These are phyloP conservation scores for Drosophila subpulchrella DNA, from an alignment of 1,140 invertebrate species.

Conservation along the genomic window DNA sequence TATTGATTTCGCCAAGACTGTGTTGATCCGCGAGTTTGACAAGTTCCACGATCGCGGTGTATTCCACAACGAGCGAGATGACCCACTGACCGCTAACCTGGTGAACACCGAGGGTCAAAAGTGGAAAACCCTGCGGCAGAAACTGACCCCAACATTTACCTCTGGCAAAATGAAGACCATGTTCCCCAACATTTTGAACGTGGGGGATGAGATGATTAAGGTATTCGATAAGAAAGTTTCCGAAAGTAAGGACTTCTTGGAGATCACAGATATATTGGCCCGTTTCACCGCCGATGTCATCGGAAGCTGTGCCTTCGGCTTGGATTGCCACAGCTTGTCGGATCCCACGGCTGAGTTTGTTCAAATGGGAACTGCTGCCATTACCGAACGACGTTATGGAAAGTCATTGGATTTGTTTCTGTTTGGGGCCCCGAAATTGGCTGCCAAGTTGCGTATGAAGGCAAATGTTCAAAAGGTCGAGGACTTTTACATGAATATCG, in stretches of 20 bases:
- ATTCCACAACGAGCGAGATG: conserved; percentile 83
- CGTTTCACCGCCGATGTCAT: conserved; percentile 84
- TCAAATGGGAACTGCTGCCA: conserved; percentile 32
- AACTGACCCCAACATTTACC: conserved; percentile 86
- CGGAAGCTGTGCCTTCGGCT: conserved; percentile 87
- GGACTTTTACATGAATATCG: conserved; percentile 81
- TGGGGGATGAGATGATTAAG: conserved; percentile 40
- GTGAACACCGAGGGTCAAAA: conserved; percentile 84
- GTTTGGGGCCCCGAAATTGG: conserved; percentile 46
- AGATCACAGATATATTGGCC: conserved; percentile 61
- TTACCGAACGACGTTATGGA: conserved; percentile 32
- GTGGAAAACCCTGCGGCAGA: conserved; percentile 86
- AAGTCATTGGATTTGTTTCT: conserved; percentile 14
- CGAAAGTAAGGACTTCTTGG: conserved; percentile 8
- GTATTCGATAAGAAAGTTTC: conserved; percentile 16
- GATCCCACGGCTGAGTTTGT: conserved; percentile 86
- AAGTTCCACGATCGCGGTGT: conserved; percentile 85
- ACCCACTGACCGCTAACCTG: conserved; percentile 85
- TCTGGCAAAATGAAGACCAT: conserved; percentile 86
- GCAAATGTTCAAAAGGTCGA: conserved; percentile 80
- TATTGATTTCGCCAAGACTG: conserved; percentile 83
- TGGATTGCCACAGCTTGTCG: conserved; percentile 86
- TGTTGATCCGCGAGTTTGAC: conserved; percentile 87
- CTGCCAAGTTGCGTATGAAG: conserved; percentile 42
- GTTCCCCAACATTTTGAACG: conserved; percentile 81